Evolutionary conservation across 2,888 invertebrate genomes (phyloP), one percentile per base, ranked within the genome.

Genomic region (Nomada fabriciana): DNA sequence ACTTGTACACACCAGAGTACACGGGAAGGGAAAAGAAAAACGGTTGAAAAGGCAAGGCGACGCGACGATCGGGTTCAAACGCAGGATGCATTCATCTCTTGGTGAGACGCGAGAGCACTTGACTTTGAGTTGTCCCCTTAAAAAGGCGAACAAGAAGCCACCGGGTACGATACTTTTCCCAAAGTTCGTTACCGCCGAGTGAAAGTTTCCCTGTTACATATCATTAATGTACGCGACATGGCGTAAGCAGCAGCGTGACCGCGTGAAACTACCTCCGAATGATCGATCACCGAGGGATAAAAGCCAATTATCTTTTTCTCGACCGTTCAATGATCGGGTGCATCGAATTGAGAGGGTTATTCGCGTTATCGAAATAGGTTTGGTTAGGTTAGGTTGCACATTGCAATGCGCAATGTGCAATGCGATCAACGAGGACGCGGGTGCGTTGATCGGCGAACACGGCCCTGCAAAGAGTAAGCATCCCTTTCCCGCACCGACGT

Each of bases 391-490:
- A n/a, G n/a, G n/a, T n/a, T n/a, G n/a, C n/a, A n/a, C n/a, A n/a
- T 57, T 69, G 23, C 13, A 23, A 23, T 13, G 25, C 23, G 52
- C 52, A n/a, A 18, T 47, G 25, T 25, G 15, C 29, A n/a, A 23
- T 13, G 1, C 2, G 9, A 18, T 23, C 25, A 53, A 36, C 64
- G 47, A n/a, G 50, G 20, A 18, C 18, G 36, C 67, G 60, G 83
- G 87, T 59, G 29, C 79, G 50, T 55, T 70, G 76, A 76, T 77
- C 75, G 68, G 76, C 72, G 76, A 67, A 70, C 74, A 86, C 89
- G 85, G 84, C 82, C 86, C 86, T 88, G 88, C 88, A 87, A 85
- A 89, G 88, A 82, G 86, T 84, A 84, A 88, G 85, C 87, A 86
- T 83, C 87, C 85, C 77, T 65, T 61, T 47, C 29, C 80, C 83